Percentiles rank a stretch among this genome's conserved stretches.
Evolutionary conservation across 2,888 invertebrate species (phyloP).

Genomic region (Ptilodon capucinus): DNA sequence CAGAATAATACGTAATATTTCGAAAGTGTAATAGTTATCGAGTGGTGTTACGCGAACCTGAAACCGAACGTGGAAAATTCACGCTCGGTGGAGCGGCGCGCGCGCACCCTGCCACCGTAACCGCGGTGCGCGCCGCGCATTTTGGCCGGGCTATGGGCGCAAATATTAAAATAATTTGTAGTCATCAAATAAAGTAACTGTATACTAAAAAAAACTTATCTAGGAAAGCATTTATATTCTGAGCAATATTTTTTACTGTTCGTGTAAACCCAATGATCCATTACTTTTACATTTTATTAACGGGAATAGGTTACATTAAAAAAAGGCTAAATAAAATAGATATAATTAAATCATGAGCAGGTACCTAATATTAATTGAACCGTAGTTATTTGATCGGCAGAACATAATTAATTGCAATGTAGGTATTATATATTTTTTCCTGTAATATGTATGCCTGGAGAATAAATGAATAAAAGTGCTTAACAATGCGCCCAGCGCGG

Average conservation of each 20-base stretch:
- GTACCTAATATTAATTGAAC: neutral
- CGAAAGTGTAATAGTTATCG: conserved; percentile 76
- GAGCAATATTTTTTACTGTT: no score
- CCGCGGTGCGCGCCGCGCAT: conserved; percentile 54
- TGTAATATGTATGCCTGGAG: neutral
- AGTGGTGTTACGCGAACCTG: conserved; percentile 71
- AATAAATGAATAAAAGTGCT: conserved; percentile 11
- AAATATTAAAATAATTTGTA: no score
- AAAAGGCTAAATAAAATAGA: no score
- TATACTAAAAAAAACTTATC: no score
- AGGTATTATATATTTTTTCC: conserved; percentile 1
- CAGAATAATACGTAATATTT: conserved; percentile 76
- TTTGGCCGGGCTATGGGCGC: conserved; percentile 3
- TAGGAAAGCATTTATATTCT: no score
- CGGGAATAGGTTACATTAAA: no score
- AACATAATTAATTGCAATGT: conserved; percentile 5
- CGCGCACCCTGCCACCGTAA: conserved; percentile 26
- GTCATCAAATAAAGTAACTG: no score
- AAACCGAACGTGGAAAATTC: conserved; percentile 80
- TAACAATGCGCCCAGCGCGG: conserved; percentile 5
- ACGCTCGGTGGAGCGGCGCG: conserved; percentile 71
- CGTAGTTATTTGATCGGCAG: conserved; percentile 3
- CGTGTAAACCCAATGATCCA: no score
- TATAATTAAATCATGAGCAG: neutral
- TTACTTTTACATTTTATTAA: no score